Evolutionary conservation across 2,888 invertebrate species (phyloP), one percentile per base, ranked within the genome.

Genomic region (Tethea ocularis): DNA sequence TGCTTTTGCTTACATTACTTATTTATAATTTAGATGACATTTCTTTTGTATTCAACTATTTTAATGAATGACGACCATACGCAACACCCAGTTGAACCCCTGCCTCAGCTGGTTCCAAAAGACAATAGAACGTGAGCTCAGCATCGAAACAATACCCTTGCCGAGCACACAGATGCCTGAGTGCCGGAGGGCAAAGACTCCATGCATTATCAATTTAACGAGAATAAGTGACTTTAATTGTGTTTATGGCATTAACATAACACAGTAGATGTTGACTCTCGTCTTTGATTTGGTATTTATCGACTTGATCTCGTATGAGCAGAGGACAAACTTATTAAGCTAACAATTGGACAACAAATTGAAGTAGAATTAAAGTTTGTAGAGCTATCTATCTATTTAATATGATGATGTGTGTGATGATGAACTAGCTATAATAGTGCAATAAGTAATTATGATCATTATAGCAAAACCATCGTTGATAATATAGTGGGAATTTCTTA

Each of bases 171-270:
- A 66, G 63, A 57, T 55, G 67, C 66, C 67, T 53, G 86, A 80
- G 90, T 54, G 67, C 66, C 68, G 55, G 86, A 80, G 90, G 89
- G 87, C 91, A 90, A 89, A 91, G 89, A 88, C 89, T 83, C 79
- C 71, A 71, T 80, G 71, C 80, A 86, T 89, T 88, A 90, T 87
- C 83, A 78, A 81, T 72, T 80, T 91, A 91, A 91, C 89, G 85
- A 90, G 91, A 88, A 79, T 81, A 91, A 91, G 88, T 90, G 89
- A 88, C 78, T 90, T 91, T 92, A 92, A 92, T 92, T 91, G 89
- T 88, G 81, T 89, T 89, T 90, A 88, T 87, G 82, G 85, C 83
- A 80, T 86, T 87, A 82, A 86, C 83, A 83, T 83, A 83, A 87
- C 80, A 84, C 86, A 89, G 84, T 56, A 46, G 46, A 46, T 20